phyloP scores from a whole-genome alignment of 2,888 invertebrate genomes.

The Hypercompe scribonia region DNA sequence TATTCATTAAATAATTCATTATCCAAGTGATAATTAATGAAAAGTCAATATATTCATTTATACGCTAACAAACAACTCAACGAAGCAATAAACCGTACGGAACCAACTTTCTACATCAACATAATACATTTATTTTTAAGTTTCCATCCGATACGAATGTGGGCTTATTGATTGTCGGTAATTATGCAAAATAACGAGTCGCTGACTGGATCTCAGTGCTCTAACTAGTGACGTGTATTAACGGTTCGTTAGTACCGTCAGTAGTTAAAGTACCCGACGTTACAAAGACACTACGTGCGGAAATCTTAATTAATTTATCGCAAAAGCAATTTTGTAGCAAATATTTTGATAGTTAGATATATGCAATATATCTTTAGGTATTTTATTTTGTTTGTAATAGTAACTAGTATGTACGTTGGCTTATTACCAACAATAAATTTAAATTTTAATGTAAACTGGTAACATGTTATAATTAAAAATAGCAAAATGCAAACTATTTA shows the following conservation, averaged over 20 bases:
- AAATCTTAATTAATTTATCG: slow-evolving; percentile 47
- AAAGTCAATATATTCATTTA: slow-evolving; percentile 17
- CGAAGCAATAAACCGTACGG: slow-evolving; percentile 23
- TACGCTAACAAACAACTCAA: slow-evolving; percentile 27
- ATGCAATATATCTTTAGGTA: background rate
- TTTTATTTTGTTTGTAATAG: background rate
- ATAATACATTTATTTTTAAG: slow-evolving; percentile 51
- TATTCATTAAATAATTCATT: slow-evolving; percentile 21
- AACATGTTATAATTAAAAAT: no score
- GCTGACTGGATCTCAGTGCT: slow-evolving; percentile 58
- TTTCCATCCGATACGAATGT: slow-evolving; percentile 66
- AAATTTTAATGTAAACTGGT: no score
- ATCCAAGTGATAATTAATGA: slow-evolving; percentile 27
- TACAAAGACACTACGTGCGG: slow-evolving; percentile 56
- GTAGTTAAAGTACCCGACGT: slow-evolving; percentile 44
- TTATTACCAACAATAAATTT: background rate
- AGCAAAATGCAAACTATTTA: no score
- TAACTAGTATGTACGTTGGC: background rate
- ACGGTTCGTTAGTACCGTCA: slow-evolving; percentile 58
- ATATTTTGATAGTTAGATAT: slow-evolving; percentile 18
- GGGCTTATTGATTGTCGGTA: slow-evolving; percentile 74
- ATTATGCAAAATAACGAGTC: slow-evolving; percentile 79
- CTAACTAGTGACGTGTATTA: slow-evolving; percentile 75
- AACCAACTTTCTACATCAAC: slow-evolving; percentile 34
- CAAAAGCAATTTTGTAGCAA: slow-evolving; percentile 20